Evolutionary conservation across 2,888 invertebrate genomes (phyloP).

Genomic region (Xylocampa areola): DNA sequence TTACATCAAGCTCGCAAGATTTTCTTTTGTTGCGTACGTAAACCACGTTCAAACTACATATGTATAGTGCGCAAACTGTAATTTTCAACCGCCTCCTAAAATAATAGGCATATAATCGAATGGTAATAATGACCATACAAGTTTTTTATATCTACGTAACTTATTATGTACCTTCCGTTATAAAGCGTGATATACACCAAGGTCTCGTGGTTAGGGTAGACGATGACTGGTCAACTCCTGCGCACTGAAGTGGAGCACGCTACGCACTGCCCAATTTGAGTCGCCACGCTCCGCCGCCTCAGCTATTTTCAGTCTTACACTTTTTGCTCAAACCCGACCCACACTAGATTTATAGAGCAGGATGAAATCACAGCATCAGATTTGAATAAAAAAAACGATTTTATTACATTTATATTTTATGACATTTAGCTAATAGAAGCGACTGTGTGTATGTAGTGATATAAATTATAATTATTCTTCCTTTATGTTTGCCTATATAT

Average conservation of each 20-base stretch:
- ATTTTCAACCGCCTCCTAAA: too few species aligned
- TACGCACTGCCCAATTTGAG: constrained; percentile 74
- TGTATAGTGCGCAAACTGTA: too few species aligned
- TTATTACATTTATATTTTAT: constrained; percentile 10
- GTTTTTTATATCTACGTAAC: constrained; percentile 1
- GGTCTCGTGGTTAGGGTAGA: constrained; percentile 49
- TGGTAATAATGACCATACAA: constrained; percentile 15
- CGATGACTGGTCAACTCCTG: constrained; percentile 77
- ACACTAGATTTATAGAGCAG: constrained; percentile 47
- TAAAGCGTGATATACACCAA: constrained; percentile 31
- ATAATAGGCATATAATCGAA: constrained; percentile 7
- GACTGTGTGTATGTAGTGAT: constrained; percentile 1
- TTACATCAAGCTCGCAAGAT: too few species aligned
- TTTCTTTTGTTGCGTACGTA: too few species aligned
- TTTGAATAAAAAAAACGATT: constrained; percentile 43
- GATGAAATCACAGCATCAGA: constrained; percentile 38
- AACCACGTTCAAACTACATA: too few species aligned
- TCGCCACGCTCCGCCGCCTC: constrained; percentile 70
- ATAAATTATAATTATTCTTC: constrained; percentile 34
- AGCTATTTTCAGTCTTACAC: constrained; percentile 72
- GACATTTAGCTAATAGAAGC: constrained; percentile 9
- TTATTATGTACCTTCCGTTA: constrained; percentile 20
- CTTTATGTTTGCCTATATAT: constrained; percentile 19
- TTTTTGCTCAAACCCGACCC: constrained; percentile 63
- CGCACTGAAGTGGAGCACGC: constrained; percentile 74